These are phyloP conservation scores for Xerus rutilus DNA, from an alignment of 2,797 vertebrate genomes.

Conservation along the genomic window DNA sequence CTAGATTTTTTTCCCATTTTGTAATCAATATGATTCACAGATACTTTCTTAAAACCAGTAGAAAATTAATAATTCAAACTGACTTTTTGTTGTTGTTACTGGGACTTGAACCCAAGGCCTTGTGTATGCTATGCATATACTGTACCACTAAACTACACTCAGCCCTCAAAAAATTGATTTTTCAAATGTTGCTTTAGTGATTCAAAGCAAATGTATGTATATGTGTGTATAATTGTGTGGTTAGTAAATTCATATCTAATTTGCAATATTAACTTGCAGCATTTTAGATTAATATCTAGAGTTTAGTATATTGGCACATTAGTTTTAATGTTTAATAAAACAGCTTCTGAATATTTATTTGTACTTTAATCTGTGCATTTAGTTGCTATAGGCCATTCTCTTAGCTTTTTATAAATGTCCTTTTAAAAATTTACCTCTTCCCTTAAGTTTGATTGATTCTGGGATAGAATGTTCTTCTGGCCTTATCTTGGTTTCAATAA, in stretches of 20 bases:
- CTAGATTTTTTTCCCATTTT: background rate
- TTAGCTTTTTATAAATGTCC: slow-evolving; percentile 51
- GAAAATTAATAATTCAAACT: slow-evolving; percentile 25
- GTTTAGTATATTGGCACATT: slow-evolving; percentile 45
- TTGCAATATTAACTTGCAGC: background rate
- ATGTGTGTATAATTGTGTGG: background rate
- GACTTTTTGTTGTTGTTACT: background rate
- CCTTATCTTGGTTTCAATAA: slow-evolving; percentile 50
- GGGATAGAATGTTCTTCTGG: background rate
- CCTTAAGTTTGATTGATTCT: slow-evolving; percentile 45
- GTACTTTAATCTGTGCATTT: slow-evolving; percentile 46
- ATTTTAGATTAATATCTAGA: slow-evolving; percentile 65
- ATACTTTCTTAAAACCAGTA: slow-evolving; percentile 35
- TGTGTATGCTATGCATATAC: background rate
- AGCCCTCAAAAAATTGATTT: background rate
- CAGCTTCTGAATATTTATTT: slow-evolving; percentile 4
- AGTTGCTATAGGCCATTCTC: slow-evolving; percentile 13
- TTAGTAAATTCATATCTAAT: background rate
- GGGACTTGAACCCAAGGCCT: background rate
- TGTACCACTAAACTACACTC: background rate
- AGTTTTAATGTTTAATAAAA: slow-evolving; percentile 64
- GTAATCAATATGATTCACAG: background rate
- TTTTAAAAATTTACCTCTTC: slow-evolving; percentile 26
- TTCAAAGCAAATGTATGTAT: background rate
- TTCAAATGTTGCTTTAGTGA: background rate